A percentile compares a stretch with the other conserved stretches of the same genome.
Conservation (phyloP, 2,797 vertebrate species). For the Cercopithecus petaurista region DNA sequence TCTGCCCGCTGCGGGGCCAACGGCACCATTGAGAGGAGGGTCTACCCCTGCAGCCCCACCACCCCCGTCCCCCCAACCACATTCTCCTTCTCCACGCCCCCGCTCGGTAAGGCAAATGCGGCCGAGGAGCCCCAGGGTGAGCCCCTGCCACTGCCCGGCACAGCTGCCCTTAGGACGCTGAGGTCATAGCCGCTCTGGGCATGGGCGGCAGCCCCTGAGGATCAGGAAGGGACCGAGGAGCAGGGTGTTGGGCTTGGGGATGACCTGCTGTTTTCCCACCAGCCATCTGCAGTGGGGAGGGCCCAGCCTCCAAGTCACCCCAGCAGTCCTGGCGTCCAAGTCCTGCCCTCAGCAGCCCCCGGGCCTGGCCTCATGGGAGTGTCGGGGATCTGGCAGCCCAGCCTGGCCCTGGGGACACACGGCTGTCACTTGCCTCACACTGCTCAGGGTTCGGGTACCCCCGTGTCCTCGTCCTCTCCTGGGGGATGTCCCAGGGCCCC, state of each 20-base stretch:
- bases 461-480: accelerated
- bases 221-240: accelerated
- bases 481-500: background rate
- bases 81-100: slow-evolving; percentile 68
- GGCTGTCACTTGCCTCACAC: accelerated
- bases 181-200: no score
- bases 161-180: background rate
- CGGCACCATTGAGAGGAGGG: slow-evolving; percentile 82
- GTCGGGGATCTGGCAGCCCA: no score
- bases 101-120: background rate
- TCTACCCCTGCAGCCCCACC: slow-evolving; percentile 72
- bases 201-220: background rate
- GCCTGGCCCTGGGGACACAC: no score
- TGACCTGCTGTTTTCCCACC: accelerated
- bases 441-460: accelerated
- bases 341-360: background rate
- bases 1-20: slow-evolving; percentile 86
- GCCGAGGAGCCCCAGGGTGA: background rate
- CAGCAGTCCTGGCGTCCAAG: accelerated
- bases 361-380: background rate
- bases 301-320: accelerated
- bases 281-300: accelerated
- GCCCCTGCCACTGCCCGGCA: background rate
- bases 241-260: accelerated
- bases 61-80: slow-evolving; percentile 62